Percentiles rank a stretch among this genome's conserved stretches.
Conservation (phyloP, 2,113 vertebrate species). For the Serinus canaria region DNA sequence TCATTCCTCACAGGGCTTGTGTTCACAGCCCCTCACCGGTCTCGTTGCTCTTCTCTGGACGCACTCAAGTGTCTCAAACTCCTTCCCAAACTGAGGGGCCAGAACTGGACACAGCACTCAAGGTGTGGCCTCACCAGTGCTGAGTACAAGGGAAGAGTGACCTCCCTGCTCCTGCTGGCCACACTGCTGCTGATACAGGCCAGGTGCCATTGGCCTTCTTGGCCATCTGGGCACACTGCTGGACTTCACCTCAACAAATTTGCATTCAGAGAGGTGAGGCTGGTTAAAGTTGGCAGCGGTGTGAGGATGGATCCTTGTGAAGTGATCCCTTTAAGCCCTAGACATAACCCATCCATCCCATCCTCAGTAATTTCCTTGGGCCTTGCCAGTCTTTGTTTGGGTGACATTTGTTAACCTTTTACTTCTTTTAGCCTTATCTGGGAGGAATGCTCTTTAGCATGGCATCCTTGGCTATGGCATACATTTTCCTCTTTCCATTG, state of each 20-base stretch:
- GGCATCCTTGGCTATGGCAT: neutral
- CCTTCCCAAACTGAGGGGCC: neutral
- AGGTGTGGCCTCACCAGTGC: neutral
- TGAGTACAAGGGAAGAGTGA: rapidly evolving
- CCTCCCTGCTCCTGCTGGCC: neutral
- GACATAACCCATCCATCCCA: neutral
- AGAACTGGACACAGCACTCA: neutral
- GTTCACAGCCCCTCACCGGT: neutral
- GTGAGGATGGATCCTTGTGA: neutral
- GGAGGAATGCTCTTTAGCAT: neutral
- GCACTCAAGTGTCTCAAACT: rapidly evolving
- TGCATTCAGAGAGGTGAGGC: neutral
- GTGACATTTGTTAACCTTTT: neutral
- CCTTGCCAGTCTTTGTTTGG: neutral
- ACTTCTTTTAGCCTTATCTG: neutral
- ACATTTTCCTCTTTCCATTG: neutral
- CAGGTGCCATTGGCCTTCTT: neutral
- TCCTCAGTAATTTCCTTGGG: neutral
- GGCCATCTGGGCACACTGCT: neutral
- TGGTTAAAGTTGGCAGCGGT: neutral
- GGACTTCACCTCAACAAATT: neutral
- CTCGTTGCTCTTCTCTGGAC: neutral
- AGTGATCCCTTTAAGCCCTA: neutral
- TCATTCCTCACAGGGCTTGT: rapidly evolving
- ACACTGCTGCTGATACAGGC: neutral